phyloP scores from a whole-genome alignment of 2,797 vertebrate genomes.

The Darevskia mixta region DNA sequence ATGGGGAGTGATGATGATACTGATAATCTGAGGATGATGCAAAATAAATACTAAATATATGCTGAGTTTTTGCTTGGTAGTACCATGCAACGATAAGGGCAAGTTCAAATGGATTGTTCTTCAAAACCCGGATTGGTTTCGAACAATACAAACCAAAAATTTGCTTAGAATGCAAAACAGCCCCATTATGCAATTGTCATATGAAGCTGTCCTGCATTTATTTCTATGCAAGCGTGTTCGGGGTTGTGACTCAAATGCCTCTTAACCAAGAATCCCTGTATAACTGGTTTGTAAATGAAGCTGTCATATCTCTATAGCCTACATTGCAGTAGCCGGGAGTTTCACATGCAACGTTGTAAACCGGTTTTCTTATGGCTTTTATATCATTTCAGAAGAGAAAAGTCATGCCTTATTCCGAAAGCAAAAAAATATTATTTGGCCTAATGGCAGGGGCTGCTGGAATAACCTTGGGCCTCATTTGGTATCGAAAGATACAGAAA shows the following conservation, averaged over 20 bases:
- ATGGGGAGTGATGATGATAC: not conserved
- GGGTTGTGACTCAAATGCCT: not conserved
- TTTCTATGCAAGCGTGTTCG: not conserved
- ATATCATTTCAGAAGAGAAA: conserved; percentile 73
- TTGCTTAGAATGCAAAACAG: not conserved
- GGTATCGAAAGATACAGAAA: conserved; percentile 78
- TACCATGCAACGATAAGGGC: not conserved
- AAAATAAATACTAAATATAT: not conserved
- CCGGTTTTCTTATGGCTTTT: not conserved
- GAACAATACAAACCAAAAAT: not conserved
- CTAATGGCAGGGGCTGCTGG: conserved; percentile 90
- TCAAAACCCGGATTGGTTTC: not conserved
- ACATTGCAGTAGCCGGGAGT: not conserved
- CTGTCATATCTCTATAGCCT: not conserved
- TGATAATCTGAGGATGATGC: not conserved
- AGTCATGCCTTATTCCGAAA: conserved; percentile 87
- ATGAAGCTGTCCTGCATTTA: not conserved
- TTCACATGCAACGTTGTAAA: not conserved
- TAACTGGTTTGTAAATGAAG: not conserved
- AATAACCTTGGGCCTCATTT: conserved; percentile 84
- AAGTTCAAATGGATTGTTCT: not conserved
- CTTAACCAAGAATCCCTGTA: not conserved
- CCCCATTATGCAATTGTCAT: not conserved
- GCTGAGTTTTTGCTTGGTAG: not conserved
- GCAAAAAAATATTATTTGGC: conserved; percentile 87